Percentiles rank a stretch among this genome's conserved stretches.
phyloP scores from a whole-genome alignment of 2,797 vertebrate genomes.

The Malacoctenus gilli region DNA sequence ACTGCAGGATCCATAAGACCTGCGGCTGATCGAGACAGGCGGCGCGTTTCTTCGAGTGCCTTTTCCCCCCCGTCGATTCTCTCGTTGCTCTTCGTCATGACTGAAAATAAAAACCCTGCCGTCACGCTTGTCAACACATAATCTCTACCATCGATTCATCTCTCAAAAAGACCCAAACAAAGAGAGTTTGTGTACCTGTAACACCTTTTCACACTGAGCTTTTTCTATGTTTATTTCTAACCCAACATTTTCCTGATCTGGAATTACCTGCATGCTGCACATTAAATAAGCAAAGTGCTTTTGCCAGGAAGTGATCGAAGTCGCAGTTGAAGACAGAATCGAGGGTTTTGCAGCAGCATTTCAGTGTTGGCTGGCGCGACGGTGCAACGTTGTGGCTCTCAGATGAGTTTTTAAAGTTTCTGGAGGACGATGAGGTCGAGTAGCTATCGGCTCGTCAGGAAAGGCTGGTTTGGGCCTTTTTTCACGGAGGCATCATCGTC shows the following conservation, averaged over 20 bases:
- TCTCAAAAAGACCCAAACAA: no score
- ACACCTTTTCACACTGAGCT: background rate
- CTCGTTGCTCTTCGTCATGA: no score
- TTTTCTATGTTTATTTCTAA: background rate
- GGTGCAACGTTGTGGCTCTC: background rate
- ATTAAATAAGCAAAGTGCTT: background rate
- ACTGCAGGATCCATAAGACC: background rate
- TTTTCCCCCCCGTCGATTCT: no score
- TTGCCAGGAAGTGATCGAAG: conserved; percentile 7
- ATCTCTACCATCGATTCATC: no score
- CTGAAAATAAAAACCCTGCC: no score
- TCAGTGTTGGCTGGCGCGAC: background rate
- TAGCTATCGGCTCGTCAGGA: background rate
- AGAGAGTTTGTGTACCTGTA: background rate
- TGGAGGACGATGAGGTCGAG: background rate
- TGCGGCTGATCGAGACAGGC: background rate
- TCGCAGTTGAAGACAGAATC: conserved; percentile 9
- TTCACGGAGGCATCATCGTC: background rate
- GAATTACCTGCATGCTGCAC: no score
- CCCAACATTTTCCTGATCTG: no score
- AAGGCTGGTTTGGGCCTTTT: background rate
- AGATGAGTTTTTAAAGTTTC: conserved; percentile 5
- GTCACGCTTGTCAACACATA: no score
- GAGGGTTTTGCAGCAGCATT: background rate
- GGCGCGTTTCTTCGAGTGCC: no score